Evolutionary conservation across 2,113 vertebrate species (phyloP), one percentile per base, ranked within the genome.

Genomic region (Antennarius striatus): DNA sequence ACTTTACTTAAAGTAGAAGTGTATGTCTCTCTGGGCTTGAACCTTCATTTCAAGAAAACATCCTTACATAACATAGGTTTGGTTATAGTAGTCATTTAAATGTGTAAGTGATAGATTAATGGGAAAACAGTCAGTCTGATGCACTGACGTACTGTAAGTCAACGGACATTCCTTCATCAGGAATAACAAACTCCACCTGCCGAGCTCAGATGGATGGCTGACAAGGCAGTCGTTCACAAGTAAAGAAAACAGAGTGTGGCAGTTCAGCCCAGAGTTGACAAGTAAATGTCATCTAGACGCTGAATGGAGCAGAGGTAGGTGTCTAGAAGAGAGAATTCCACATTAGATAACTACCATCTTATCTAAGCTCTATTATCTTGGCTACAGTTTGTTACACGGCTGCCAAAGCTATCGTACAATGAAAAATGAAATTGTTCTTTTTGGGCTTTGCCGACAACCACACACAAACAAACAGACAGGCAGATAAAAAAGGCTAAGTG

Each of bases 301-400:
- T 65, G 64, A 84, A 68, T 29, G 53, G 70, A 71, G 66, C 36
- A 68, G 59, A 68, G 63, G 67, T 70, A 71, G 65, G 63, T 73
- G 68, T 9, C 71, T 51, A 66, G 78, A 75, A 56, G 47, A 67
- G 53, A 83, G 77, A 80, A 88, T 82, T 80, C 81, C 81, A 76
- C 84, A 79, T 90, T 88, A 81, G 85, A 71, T 87, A 89, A 88
- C 82, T 49, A 22, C 65, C 39, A 73, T 76, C 88, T 89, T 83
- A 89, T 87, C 89, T 87, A 68, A 80, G 78, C 80, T 71, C 86
- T 78, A 76, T 90, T 84, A 90, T 89, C 86, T 88, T 86, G 83
- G 86, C 88, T 65, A 68, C n/a, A 11, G 77, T 48, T 80, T 88
- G 73, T 80, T 81, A 80, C 48, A 71, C 16, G 52, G 69, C 81